Base-by-base conservation (phyloP, 2,888 invertebrate species). In the Coronaproctus castanopsis region DNA sequence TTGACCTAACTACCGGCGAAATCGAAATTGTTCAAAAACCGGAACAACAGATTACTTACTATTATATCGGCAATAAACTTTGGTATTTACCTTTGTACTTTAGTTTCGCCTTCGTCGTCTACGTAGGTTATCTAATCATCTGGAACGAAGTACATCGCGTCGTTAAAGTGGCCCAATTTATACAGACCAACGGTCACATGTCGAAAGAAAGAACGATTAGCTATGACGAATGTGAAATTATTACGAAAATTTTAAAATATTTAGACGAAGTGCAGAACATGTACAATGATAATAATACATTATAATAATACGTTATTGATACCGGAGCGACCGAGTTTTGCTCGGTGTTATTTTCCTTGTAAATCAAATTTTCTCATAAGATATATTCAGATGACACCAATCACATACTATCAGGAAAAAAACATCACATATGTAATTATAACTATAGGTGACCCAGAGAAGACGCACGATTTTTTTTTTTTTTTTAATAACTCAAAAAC, bases 51-150 rank as follows among this genome's bases (percentile, higher is more conserved):
- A 36, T 24, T 73, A 83, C 83, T 68, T 85, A 85, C 69, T 85
- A 84, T 67, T 50, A 54, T 18, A 21, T 54, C 1, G 61, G 61
- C 0, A 49, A 24, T 20, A 57, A 61, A 54, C 24, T 85, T 49
- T 85, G 84, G 77, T 85, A 84, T 68, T 73, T 85, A 62, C 84
- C 85, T 0, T 70, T 85, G 52, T 85, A 84, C 70, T 85, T 85
- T 68, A 83, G 83, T 68, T 80, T 84, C n/a, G 85, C 75, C 63
- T 74, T 75, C 64, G 71, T 74, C 57, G 72, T 82, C 60, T 85
- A 85, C 67, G 81, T 84, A 0, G 81, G 80, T 1, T 80, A 82
- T 19, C 73, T 85, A 23, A 80, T 85, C 61, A 74, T 84, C 23
- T 83, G 83, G 69, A 48, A 21, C 10, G 48, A 50, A 84, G 24